These are phyloP conservation scores for Sebastes reedi DNA, from an alignment of 2,797 vertebrate species.

Conservation along the genomic window DNA sequence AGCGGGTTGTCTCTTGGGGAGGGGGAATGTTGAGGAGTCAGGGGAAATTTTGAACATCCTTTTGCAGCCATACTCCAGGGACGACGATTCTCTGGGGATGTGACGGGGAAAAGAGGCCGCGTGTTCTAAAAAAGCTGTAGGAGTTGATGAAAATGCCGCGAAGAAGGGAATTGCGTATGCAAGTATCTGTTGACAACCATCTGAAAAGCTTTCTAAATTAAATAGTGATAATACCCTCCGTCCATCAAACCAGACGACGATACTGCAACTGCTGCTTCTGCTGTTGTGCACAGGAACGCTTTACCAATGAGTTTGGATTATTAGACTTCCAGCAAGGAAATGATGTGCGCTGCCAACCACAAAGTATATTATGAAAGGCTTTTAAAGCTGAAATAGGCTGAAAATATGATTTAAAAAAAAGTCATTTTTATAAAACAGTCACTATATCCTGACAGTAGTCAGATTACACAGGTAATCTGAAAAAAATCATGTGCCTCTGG, in stretches of 20 bases:
- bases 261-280: constrained; percentile 14
- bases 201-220: constrained; percentile 34
- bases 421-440: too few species aligned
- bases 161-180: constrained; percentile 5
- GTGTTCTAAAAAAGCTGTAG: constrained; percentile 37
- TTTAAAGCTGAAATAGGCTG: neutral
- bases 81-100: constrained; percentile 41
- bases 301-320: constrained; percentile 5
- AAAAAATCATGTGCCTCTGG: too few species aligned
- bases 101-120: constrained; percentile 7
- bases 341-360: neutral
- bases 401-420: too few species aligned
- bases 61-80: constrained; percentile 41
- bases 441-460: rapidly evolving
- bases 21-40: constrained; percentile 44
- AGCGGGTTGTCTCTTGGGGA: constrained; percentile 34
- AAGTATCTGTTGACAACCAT: constrained; percentile 43
- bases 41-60: constrained; percentile 63
- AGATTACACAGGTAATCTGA: too few species aligned
- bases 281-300: constrained; percentile 6
- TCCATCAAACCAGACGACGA: constrained; percentile 43
- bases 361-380: neutral
- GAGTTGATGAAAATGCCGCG: constrained; percentile 43
- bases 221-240: constrained; percentile 35
- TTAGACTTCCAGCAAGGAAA: neutral